Evolutionary conservation across 2,888 invertebrate species (phyloP).

Genomic region (Tenthredo amoena): DNA sequence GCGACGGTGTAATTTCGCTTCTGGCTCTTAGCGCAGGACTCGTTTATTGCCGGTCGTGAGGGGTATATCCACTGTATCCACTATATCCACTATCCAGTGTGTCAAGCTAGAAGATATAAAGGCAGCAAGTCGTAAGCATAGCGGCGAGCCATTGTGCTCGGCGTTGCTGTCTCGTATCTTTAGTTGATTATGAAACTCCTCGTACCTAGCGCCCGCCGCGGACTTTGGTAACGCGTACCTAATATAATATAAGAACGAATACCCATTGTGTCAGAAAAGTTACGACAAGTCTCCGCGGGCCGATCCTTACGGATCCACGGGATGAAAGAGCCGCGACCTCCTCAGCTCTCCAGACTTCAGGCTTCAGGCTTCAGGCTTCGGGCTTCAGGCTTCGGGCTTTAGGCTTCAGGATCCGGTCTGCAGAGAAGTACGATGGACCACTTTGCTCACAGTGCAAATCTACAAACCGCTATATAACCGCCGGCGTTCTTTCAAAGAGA

Average conservation of each 20-base stretch:
- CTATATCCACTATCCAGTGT: conserved; percentile 22
- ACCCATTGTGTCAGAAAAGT: conserved; percentile 34
- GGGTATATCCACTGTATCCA: background rate
- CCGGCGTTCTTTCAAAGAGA: background rate
- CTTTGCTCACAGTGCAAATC: background rate
- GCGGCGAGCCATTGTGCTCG: conserved; percentile 45
- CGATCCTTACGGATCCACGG: conserved; percentile 32
- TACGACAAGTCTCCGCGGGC: conserved; percentile 4
- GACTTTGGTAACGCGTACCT: conserved; percentile 31
- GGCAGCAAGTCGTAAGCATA: conserved; percentile 42
- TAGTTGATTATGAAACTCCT: conserved; percentile 51
- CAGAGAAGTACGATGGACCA: conserved; percentile 10
- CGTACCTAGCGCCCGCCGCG: conserved; percentile 16
- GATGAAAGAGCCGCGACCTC: conserved; percentile 18
- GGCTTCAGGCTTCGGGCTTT: background rate
- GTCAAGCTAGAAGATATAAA: conserved; percentile 45
- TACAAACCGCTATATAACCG: background rate
- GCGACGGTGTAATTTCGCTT: background rate
- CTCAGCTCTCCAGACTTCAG: background rate
- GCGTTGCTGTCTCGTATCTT: conserved; percentile 52
- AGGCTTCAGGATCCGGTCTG: conserved; percentile 3
- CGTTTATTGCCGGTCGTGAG: background rate
- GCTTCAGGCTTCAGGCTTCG: background rate
- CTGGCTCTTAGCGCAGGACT: background rate
- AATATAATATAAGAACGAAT: conserved; percentile 42